These are phyloP conservation scores for Alca torda DNA, from an alignment of 2,797 vertebrate species.

Conservation along the genomic window DNA sequence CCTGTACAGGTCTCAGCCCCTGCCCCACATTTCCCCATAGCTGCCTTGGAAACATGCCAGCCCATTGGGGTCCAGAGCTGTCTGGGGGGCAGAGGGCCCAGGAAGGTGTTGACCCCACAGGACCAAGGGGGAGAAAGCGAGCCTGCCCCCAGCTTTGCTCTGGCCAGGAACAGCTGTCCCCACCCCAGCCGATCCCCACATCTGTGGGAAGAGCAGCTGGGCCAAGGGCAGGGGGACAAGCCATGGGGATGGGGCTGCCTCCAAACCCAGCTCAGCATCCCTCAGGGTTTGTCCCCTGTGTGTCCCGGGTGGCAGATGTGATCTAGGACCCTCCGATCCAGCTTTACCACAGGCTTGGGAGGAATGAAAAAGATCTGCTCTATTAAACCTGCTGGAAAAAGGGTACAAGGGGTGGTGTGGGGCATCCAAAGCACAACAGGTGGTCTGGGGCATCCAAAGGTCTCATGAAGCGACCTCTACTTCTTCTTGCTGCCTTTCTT, in stretches of 20 bases:
- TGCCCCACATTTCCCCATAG: neutral
- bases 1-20: neutral
- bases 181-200: neutral
- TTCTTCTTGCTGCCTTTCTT: neutral
- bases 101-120: neutral
- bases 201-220: neutral
- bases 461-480: fast-evolving
- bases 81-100: neutral
- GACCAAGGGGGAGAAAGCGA: neutral
- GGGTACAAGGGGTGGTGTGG: neutral
- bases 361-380: neutral
- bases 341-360: neutral
- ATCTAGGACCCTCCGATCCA: neutral
- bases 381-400: neutral
- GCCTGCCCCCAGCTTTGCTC: neutral
- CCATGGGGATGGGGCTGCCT: neutral
- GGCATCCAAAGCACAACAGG: no score
- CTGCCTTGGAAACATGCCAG: fast-evolving
- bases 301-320: neutral
- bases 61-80: neutral
- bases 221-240: neutral
- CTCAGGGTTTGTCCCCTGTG: fast-evolving
- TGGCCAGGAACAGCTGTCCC: neutral
- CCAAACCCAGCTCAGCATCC: neutral
- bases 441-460: no score